phyloP scores from a whole-genome alignment of 2,113 vertebrate species.

The Rhinolophus sinicus region DNA sequence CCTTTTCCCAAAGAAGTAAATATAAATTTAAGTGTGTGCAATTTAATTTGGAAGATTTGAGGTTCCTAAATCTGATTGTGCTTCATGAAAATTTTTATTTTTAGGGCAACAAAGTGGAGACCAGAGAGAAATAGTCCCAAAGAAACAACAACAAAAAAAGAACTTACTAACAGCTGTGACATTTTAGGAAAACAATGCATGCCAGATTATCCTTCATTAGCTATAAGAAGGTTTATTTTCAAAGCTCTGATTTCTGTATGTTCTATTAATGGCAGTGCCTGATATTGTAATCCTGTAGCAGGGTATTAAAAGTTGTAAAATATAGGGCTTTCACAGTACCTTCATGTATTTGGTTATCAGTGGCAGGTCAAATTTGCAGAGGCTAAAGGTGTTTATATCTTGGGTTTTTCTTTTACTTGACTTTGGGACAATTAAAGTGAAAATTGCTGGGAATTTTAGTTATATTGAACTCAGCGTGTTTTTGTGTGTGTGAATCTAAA shows the following conservation, averaged over 20 bases:
- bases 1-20: background rate
- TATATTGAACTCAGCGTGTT: background rate
- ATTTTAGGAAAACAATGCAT: constrained; percentile 56
- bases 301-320: constrained; percentile 24
- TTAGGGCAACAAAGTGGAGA: background rate
- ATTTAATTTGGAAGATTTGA: constrained; percentile 42
- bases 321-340: background rate
- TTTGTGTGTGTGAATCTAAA: background rate
- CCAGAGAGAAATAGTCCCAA: constrained; percentile 4
- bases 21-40: background rate
- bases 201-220: constrained; percentile 60
- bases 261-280: constrained; percentile 43
- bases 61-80: constrained; percentile 19
- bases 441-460: constrained; percentile 33
- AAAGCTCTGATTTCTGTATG: constrained; percentile 46
- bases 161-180: constrained; percentile 48
- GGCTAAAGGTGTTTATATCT: background rate
- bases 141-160: background rate
- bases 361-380: constrained; percentile 44
- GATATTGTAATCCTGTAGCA: constrained; percentile 47
- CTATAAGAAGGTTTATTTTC: constrained; percentile 64
- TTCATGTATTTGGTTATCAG: background rate
- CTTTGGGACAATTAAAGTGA: constrained; percentile 43
- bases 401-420: constrained; percentile 29
- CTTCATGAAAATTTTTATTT: constrained; percentile 18